Conservation (phyloP, 2,888 invertebrate genomes). For the Trichacis sp. region DNA sequence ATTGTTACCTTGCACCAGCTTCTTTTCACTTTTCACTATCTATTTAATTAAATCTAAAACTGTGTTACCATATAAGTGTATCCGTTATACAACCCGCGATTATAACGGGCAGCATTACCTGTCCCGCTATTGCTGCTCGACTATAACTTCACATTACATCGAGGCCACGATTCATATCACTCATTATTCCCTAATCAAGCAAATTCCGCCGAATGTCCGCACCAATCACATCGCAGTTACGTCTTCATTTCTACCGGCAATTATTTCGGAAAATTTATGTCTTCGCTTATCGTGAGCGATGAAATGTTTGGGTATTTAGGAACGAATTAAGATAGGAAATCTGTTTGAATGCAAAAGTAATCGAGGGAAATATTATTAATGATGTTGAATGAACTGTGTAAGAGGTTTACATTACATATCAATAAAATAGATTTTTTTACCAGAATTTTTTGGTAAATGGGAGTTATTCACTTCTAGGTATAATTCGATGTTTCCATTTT, state of each 20-base stretch:
- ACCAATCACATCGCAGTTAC: not conserved
- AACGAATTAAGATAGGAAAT: no score
- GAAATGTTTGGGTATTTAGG: no score
- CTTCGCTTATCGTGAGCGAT: no score
- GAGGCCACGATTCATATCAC: conserved; percentile 32
- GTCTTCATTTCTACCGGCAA: not conserved
- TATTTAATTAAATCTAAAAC: conserved; percentile 39
- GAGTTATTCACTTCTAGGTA: no score
- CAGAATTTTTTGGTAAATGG: no score
- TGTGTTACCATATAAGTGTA: conserved; percentile 25
- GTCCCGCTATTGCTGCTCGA: conserved; percentile 39
- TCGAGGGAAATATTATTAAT: no score
- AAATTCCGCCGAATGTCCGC: not conserved
- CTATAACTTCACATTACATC: conserved; percentile 18
- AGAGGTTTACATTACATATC: no score
- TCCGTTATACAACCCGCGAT: conserved; percentile 41
- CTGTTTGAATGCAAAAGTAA: no score
- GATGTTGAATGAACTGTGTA: no score
- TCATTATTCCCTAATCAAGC: conserved; percentile 22
- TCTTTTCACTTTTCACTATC: conserved; percentile 36
- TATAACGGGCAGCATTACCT: conserved; percentile 47
- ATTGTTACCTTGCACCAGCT: conserved; percentile 4
- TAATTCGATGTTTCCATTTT: no score
- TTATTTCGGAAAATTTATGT: no score
- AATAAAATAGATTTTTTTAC: no score